phyloP scores from a whole-genome alignment of 2,888 invertebrate species.

The Thecophora atra region DNA sequence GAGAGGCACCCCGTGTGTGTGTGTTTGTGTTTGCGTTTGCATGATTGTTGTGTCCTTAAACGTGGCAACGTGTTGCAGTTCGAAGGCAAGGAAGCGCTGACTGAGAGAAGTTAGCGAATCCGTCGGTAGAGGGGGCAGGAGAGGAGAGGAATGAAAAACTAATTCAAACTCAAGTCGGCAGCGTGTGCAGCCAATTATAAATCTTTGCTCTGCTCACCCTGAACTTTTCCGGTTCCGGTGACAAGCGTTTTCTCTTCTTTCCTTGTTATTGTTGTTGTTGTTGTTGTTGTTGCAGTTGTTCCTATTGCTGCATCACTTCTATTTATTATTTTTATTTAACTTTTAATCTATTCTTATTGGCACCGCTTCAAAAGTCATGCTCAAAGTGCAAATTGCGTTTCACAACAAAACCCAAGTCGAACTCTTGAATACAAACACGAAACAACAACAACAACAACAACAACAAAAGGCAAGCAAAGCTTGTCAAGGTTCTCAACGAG shows the following conservation, averaged over 20 bases:
- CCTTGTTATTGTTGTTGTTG: neutral
- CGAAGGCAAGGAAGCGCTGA: too few species aligned
- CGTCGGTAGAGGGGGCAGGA: too few species aligned
- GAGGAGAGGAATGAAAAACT: neutral
- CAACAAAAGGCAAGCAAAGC: too few species aligned
- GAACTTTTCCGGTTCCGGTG: conserved; percentile 6
- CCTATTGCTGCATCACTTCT: neutral
- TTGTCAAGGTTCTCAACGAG: conserved; percentile 19
- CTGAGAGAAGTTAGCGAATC: too few species aligned
- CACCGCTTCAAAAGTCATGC: neutral
- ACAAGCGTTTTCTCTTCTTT: neutral
- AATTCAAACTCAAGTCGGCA: conserved; percentile 18
- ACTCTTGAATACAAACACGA: too few species aligned
- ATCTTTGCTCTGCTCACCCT: conserved; percentile 13
- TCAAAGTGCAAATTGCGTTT: neutral
- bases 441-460: too few species aligned
- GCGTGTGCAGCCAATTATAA: conserved; percentile 11
- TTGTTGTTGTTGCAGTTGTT: neutral
- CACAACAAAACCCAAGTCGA: neutral
- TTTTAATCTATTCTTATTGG: conserved; percentile 1
- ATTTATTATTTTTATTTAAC: conserved; percentile 35
- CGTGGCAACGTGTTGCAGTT: conserved; percentile 7
- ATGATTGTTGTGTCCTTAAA: neutral
- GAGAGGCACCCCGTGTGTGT: neutral
- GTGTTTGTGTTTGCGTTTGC: neutral